Base-by-base conservation (phyloP, 2,113 vertebrate species). In the Asarcornis scutulata region DNA sequence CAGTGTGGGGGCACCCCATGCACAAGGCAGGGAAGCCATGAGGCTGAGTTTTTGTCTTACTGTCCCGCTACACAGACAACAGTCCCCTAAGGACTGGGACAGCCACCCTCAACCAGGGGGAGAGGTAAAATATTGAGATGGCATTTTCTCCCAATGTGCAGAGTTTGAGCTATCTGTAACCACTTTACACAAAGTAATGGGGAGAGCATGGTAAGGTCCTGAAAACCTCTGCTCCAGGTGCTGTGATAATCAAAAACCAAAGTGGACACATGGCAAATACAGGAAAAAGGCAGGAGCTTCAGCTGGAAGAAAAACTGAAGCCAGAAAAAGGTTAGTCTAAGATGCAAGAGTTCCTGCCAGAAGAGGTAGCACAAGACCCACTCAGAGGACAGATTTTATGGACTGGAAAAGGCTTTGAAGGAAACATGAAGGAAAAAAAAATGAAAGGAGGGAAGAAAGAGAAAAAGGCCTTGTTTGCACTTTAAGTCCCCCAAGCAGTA, bases 341-440 rank as follows among this genome's bases (percentile, higher is more conserved):
- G 53, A 88, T 52, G n/a, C 27, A 83, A 21, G 14, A 66, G 31
- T 74, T 96, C 68, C 73, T 91, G 62, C 23, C 40, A 78, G 88
- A 83, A 73, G 58, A 78, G 34, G 38, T 32, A 38, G 53, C 52
- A 48, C 42, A 62, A 32, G 27, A 50, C 17, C 31, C 27, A 76
- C 46, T 40, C 8, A 83, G 48, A 77, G 48, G 62, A 36, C 8
- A 78, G 13, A 52, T 92, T 95, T 90, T 89, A 82, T 58, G 75
- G 34, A 67, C 34, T 78, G 67, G 77, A 93, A 95, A 89, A 89
- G 9, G 1, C 81, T 96, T 96, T 95, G 72, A 96, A 95, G 60
- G 18, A 95, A 89, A 89, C 3, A 15, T 2, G 34, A 18, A 4
- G 6, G 15, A 44, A 55, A 60, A 80, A 80, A 40, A 20, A 6